These are phyloP conservation scores for Pelagia noctiluca DNA, from an alignment of 30 jellyfish, hydroid and myxozoan species.

Conservation along the genomic window DNA sequence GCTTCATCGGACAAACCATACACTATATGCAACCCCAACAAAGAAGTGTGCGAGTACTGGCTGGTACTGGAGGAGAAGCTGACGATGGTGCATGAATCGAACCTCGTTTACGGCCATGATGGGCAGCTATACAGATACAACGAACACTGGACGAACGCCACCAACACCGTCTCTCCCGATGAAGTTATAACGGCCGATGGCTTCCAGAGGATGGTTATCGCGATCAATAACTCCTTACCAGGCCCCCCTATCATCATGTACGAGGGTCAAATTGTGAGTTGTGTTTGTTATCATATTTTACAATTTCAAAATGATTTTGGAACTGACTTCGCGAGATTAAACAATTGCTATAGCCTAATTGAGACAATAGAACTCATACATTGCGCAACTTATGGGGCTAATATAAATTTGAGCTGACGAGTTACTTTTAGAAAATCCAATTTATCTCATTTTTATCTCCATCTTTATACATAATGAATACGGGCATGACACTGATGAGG, in stretches of 20 bases:
- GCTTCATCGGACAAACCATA: conserved; percentile 29
- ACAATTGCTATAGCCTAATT: no score
- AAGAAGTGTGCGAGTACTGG: conserved; percentile 85
- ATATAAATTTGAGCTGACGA: no score
- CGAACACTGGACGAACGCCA: conserved; percentile 87
- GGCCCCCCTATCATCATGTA: conserved; percentile 93
- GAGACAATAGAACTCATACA: no score
- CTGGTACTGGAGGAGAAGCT: conserved; percentile 77
- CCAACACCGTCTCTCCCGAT: conserved; percentile 80
- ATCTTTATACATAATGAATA: no score
- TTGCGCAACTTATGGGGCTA: no score
- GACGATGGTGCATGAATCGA: conserved; percentile 88
- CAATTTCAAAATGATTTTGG: no score
- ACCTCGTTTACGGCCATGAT: conserved; percentile 89
- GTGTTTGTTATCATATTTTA: no score
- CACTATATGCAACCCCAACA: conserved; percentile 54
- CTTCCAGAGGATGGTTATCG: conserved; percentile 85
- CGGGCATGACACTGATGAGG: no score
- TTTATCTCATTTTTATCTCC: no score
- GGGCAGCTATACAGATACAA: conserved; percentile 74
- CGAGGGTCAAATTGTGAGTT: conserved; percentile 89
- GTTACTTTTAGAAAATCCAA: no score
- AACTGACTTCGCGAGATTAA: no score
- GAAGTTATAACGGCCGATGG: conserved; percentile 95
- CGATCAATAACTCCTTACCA: conserved; percentile 90